Base-by-base conservation (phyloP, 2,888 invertebrate genomes). In the Cylindroiulus punctatus region DNA sequence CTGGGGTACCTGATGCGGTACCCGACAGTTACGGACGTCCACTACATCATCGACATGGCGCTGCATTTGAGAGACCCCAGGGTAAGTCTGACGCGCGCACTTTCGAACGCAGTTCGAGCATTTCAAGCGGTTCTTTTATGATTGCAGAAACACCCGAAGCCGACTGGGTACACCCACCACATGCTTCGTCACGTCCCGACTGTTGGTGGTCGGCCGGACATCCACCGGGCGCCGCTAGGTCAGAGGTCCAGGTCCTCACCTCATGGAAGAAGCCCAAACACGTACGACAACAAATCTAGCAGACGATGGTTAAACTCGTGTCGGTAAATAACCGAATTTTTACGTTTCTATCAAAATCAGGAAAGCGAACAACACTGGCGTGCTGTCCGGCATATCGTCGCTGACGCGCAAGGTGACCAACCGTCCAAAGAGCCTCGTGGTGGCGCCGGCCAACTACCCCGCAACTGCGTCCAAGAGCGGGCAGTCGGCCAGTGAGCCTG, bases 1-100 rank as follows among this genome's bases (percentile, higher is more conserved):
- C 91, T 95, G 86, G 93, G 93, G 42, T 92, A 92, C 88, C 91
- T 95, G 86, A 95, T 95, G 95, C 91, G 93, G 85, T 95, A 94
- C 90, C 94, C 94, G 0, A 92, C 92, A 12, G 92, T 93, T 85
- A 92, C 93, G 32, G 94, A 95, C 89, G 93, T 94, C 0, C 92
- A 92, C 87, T 91, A 92, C 89, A 93, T 95, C 89, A 92, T 95
- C 82, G 92, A 93, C 83, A 93, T 94, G 89, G 94, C 94, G 0
- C 90, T 94, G 44, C 87, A 88, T 81, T 32, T 88, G 32, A 88
- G 88, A 81, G 86, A 88, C 76, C 88, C 88, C 4, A 44, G 76
- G n/a, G 88, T 88, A 84, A 65, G 44, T 85, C 26, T n/a, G 83
- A n/a, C n/a, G n/a, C n/a, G n/a, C 42, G 47, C 47, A 19, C 47